phyloP scores from a whole-genome alignment of 1,140 invertebrate genomes.

The Brachionus calyciflorus region DNA sequence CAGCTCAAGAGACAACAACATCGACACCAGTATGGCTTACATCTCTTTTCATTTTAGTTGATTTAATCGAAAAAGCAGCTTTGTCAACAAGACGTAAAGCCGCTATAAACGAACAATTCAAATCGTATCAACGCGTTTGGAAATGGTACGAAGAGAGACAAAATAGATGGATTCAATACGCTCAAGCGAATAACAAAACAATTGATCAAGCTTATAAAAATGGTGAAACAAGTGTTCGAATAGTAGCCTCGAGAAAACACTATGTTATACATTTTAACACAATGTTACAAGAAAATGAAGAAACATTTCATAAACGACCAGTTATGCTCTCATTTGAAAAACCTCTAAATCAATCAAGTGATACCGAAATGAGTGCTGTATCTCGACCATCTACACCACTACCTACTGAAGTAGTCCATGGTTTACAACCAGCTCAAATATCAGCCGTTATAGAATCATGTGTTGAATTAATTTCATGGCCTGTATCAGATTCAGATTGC shows the following conservation, averaged over 20 bases:
- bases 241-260: constrained; percentile 62
- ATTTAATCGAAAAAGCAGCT: constrained; percentile 76
- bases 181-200: constrained; percentile 71
- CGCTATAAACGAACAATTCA: constrained; percentile 64
- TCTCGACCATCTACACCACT: constrained; percentile 16
- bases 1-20: constrained; percentile 4
- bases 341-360: neutral
- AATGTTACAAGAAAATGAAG: constrained; percentile 73
- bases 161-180: constrained; percentile 77
- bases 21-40: constrained; percentile 73
- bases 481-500: constrained; percentile 70
- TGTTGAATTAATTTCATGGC: constrained; percentile 69
- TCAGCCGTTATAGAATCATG: constrained; percentile 59
- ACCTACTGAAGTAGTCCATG: constrained; percentile 33
- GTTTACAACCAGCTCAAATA: constrained; percentile 53
- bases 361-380: neutral
- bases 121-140: constrained; percentile 68
- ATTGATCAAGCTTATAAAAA: constrained; percentile 76
- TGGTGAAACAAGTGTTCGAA: constrained; percentile 23
- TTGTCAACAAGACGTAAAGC: constrained; percentile 70
- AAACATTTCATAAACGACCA: constrained; percentile 76
- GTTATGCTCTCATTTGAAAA: constrained; percentile 70
- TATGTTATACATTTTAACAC: constrained; percentile 77
- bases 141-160: constrained; percentile 81
- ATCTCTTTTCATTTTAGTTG: constrained; percentile 73